A percentile compares a stretch with the other conserved stretches of the same genome.
Conservation (phyloP, 2,113 vertebrate species). For the Tenebrosternarchus preto region DNA sequence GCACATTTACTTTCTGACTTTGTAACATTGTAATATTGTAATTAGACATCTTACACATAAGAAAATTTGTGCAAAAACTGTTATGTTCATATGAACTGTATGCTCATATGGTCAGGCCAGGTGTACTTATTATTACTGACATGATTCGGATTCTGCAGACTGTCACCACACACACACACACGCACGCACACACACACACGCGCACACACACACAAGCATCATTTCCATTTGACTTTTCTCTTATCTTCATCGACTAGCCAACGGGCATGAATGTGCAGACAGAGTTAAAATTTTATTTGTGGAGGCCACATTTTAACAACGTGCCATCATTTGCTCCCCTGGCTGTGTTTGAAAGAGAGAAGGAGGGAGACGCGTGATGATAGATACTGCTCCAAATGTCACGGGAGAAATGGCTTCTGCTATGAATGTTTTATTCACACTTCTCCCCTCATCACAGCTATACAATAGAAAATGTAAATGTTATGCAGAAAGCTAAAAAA, state of each 20-base stretch:
- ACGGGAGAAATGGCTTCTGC: constrained; percentile 72
- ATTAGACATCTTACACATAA: too few relatives aligned
- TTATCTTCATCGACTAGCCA: constrained; percentile 74
- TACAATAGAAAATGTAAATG: constrained; percentile 77
- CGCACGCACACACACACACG: too few relatives aligned
- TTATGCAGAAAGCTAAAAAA: constrained; percentile 67
- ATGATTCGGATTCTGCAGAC: too few relatives aligned
- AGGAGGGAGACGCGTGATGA: constrained; percentile 63
- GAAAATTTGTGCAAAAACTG: too few relatives aligned
- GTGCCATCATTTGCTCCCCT: constrained; percentile 72
- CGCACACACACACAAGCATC: constrained; percentile 30
- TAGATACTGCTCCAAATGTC: constrained; percentile 76
- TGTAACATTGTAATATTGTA: too few relatives aligned
- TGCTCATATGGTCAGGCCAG: too few relatives aligned
- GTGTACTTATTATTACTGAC: too few relatives aligned
- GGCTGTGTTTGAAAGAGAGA: constrained; percentile 58
- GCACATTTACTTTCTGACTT: too few relatives aligned
- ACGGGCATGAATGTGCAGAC: constrained; percentile 73
- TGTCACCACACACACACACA: too few relatives aligned
- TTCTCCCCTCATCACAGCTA: constrained; percentile 67
- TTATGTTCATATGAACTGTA: too few relatives aligned
- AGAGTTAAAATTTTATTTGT: constrained; percentile 71
- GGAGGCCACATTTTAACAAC: constrained; percentile 74
- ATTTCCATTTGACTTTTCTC: constrained; percentile 80
- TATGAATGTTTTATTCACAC: constrained; percentile 75